Conservation (phyloP, 2,113 vertebrate species). For the Carettochelys insculpta region DNA sequence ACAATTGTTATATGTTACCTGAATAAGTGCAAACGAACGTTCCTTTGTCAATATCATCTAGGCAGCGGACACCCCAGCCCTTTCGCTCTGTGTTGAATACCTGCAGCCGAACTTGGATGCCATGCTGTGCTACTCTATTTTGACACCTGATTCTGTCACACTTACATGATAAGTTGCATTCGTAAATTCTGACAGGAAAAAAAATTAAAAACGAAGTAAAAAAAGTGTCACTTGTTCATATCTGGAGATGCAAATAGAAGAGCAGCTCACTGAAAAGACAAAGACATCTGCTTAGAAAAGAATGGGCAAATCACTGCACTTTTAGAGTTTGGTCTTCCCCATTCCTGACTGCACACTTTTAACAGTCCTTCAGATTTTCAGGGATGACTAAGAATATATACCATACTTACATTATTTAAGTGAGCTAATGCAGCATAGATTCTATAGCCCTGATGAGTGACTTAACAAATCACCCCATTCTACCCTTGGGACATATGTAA, state of each 20-base stretch:
- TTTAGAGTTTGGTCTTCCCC: neutral
- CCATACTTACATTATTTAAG: neutral
- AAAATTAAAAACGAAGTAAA: slow-evolving; percentile 30
- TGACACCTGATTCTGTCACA: slow-evolving; percentile 87
- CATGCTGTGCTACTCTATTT: slow-evolving; percentile 92
- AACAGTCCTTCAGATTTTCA: neutral
- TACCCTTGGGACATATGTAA: neutral
- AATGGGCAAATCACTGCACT: neutral
- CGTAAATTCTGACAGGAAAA: slow-evolving; percentile 83
- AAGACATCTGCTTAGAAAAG: neutral
- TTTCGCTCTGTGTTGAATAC: slow-evolving; percentile 86
- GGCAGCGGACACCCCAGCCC: slow-evolving; percentile 93
- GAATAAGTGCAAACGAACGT: slow-evolving; percentile 94
- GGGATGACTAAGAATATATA: neutral
- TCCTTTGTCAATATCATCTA: slow-evolving; percentile 91
- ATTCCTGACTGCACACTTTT: neutral
- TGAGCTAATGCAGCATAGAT: neutral
- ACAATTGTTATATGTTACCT: slow-evolving; percentile 76
- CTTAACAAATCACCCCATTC: neutral
- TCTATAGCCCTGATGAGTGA: neutral
- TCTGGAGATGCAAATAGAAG: neutral
- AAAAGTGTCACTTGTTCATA: neutral
- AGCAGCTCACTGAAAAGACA: neutral
- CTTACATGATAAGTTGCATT: slow-evolving; percentile 90
- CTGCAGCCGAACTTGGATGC: slow-evolving; percentile 89